These are phyloP conservation scores for Machaerirhynchus nigripectus DNA, from an alignment of 2,113 vertebrate species.

Conservation along the genomic window DNA sequence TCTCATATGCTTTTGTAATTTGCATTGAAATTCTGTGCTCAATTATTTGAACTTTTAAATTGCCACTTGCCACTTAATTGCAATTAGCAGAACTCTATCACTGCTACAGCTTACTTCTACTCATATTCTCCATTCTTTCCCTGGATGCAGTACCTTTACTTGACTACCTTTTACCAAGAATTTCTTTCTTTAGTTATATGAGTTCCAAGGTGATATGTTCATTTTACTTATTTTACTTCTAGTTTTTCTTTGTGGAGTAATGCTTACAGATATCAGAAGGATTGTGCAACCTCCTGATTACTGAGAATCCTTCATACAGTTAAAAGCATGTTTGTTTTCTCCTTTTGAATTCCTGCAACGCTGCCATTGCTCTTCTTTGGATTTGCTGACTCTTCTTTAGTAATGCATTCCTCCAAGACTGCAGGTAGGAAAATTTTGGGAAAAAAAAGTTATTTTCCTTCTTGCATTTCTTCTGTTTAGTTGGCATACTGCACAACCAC, in stretches of 20 bases:
- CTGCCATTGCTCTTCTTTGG: neutral
- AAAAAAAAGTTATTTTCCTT: neutral
- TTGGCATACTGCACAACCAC: neutral
- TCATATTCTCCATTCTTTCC: neutral
- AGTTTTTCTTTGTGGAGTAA: neutral
- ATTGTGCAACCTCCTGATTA: neutral
- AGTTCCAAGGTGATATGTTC: neutral
- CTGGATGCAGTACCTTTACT: neutral
- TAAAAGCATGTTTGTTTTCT: neutral
- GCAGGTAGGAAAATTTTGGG: accelerated
- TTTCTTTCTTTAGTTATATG: neutral
- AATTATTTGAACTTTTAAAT: neutral
- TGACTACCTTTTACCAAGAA: neutral
- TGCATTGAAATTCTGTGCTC: neutral
- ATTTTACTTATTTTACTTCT: neutral
- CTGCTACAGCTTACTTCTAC: neutral
- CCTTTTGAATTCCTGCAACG: neutral
- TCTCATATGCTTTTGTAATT: neutral
- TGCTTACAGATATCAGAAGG: neutral
- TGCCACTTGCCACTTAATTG: neutral
- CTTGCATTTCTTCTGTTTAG: neutral
- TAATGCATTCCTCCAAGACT: neutral
- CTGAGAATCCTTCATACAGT: neutral
- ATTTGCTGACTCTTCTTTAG: neutral
- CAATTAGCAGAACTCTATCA: neutral